phyloP scores from a whole-genome alignment of 2,888 invertebrate genomes.

The Epinotia nisella region DNA sequence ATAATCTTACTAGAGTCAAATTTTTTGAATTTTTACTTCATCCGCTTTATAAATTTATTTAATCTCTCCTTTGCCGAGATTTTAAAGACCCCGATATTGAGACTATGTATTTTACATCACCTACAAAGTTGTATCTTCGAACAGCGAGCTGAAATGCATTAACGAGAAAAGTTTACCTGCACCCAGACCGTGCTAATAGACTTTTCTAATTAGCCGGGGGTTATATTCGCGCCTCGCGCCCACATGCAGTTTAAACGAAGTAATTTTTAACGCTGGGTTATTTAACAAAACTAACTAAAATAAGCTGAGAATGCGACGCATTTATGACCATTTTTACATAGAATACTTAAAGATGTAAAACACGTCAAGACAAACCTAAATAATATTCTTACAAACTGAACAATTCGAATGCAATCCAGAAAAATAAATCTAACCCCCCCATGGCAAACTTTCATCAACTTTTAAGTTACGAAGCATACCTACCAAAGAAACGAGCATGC shows the following conservation, averaged over 20 bases:
- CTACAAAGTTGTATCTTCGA: slow-evolving; percentile 25
- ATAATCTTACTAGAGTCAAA: too few species aligned
- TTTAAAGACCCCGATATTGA: too few species aligned
- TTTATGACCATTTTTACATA: too few species aligned
- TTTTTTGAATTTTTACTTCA: too few species aligned
- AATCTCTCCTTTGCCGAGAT: too few species aligned
- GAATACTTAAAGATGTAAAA: too few species aligned
- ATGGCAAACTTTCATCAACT: neutral
- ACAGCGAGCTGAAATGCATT: slow-evolving; percentile 18
- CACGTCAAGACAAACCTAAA: neutral
- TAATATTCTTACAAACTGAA: neutral
- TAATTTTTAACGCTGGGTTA: slow-evolving; percentile 4
- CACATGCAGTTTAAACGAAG: neutral
- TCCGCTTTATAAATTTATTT: too few species aligned
- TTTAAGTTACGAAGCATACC: neutral
- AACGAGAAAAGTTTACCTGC: slow-evolving; percentile 36
- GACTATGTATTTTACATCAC: neutral
- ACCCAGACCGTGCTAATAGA: slow-evolving; percentile 28
- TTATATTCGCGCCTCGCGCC: slow-evolving; percentile 11
- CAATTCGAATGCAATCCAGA: neutral
- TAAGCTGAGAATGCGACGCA: too few species aligned
- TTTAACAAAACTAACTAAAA: neutral
- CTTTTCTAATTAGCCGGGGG: slow-evolving; percentile 29
- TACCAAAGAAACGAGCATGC: neutral
- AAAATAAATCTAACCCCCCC: neutral